These are phyloP conservation scores for Pelusios castaneus DNA, from an alignment of 2,113 vertebrate species.

Conservation along the genomic window DNA sequence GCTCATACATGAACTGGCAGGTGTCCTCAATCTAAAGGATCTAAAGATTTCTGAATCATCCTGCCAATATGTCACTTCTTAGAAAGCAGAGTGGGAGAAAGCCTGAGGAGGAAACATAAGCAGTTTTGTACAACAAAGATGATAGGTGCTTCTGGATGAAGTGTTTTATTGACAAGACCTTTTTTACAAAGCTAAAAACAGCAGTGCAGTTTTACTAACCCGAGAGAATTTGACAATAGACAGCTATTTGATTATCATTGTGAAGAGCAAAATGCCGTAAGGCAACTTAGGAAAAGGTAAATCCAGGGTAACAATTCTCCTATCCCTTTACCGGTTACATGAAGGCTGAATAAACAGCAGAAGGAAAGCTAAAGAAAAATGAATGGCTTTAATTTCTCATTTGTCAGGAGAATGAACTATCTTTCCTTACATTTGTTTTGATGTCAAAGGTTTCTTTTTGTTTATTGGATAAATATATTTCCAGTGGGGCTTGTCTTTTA, in stretches of 20 bases:
- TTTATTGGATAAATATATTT: slow-evolving; percentile 15
- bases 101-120: background rate
- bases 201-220: background rate
- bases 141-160: background rate
- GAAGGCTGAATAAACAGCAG: slow-evolving; percentile 37
- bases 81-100: background rate
- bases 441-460: background rate
- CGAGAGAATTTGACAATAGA: background rate
- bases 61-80: background rate
- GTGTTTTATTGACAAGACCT: background rate
- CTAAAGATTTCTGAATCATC: background rate
- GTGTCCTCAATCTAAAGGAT: accelerated
- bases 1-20: background rate
- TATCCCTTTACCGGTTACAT: background rate
- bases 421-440: background rate
- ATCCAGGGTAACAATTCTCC: background rate
- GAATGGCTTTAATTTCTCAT: background rate
- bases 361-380: slow-evolving; percentile 28
- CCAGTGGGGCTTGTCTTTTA: background rate
- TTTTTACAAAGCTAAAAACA: slow-evolving; percentile 12
- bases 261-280: slow-evolving; percentile 17
- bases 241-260: background rate
- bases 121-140: background rate
- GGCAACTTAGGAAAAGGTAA: background rate
- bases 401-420: background rate